phyloP scores from a whole-genome alignment of 2,888 invertebrate species.

The Drosophila monieri region DNA sequence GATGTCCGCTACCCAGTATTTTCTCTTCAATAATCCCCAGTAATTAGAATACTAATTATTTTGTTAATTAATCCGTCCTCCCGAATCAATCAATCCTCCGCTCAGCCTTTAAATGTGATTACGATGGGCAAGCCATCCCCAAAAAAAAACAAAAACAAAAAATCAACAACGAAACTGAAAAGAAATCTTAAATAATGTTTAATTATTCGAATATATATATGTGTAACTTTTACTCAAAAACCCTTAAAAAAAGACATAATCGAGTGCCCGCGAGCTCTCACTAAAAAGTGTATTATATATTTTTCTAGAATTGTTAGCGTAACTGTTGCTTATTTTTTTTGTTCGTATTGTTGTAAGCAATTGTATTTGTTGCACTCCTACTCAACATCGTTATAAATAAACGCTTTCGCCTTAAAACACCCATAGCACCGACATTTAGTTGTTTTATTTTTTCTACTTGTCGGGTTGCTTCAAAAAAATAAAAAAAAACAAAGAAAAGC shows the following conservation, averaged over 20 bases:
- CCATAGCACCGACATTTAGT: conserved; percentile 15
- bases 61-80: not conserved
- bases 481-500: not conserved
- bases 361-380: conserved; percentile 29
- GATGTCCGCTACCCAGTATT: conserved; percentile 20
- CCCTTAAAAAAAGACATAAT: not conserved
- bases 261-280: conserved; percentile 6
- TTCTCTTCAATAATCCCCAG: not conserved
- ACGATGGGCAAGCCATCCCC: conserved; percentile 11
- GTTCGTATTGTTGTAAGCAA: conserved; percentile 32
- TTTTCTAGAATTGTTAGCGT: conserved; percentile 39
- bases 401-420: conserved; percentile 35
- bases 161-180: not conserved
- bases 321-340: conserved; percentile 32
- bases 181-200: conserved; percentile 12
- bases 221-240: not conserved
- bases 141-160: no score
- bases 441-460: conserved; percentile 10
- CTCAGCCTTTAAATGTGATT: conserved; percentile 33
- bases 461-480: not conserved
- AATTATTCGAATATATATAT: conserved; percentile 34
- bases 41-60: not conserved
- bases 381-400: conserved; percentile 35
- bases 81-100: not conserved
- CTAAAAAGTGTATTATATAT: conserved; percentile 23